Base-by-base conservation (phyloP, 2,113 vertebrate genomes). In the Oenanthe oenanthe region DNA sequence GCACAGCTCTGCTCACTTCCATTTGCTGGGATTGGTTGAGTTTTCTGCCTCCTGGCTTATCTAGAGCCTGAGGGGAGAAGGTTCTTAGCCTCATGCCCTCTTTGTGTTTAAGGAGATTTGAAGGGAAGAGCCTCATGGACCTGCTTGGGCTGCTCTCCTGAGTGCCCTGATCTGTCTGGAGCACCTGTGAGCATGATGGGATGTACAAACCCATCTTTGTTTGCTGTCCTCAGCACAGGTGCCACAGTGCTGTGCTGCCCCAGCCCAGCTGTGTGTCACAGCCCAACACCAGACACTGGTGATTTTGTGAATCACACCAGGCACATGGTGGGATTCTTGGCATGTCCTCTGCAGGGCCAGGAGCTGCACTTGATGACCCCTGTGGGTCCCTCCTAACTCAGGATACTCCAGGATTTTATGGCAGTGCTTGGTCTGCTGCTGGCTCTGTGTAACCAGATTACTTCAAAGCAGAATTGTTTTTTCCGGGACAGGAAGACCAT, bases 21-120 rank as follows among this genome's bases (percentile, higher is more conserved):
- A 3, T 42, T 68, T 1, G 9, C 38, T 1, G 2, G 40, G 28
- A 9, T 7, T 36, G 47, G 88, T 9, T 0, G 9, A 16, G 62
- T 48, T 86, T 1, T 7, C n/a, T 68, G 79, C 71, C 61, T 88
- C 58, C 57, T 75, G 73, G 19, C 38, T 90, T 67, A 7, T 25
- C 62, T 65, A 0, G 8, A 84, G 65, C 68, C 65, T 29, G 47
- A 19, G 7, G 34, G 72, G 67, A 62, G 22, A 48, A 57, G 67
- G 26, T 53, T 80, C 67, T 89, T 42, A 50, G 51, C 72, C 47
- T 86, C 21, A 45, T 28, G 60, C 45, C 9, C 4, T 47, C 54
- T 48, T 40, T 0, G 0, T 56, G 1, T 77, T 34, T 56, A 42
- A 56, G 60, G 47, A 53, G 85, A 34, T 73, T 82, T 53, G 12